Percentiles rank a stretch among this genome's conserved stretches.
phyloP scores from a whole-genome alignment of 2,113 vertebrate genomes.

The Hippotragus niger region DNA sequence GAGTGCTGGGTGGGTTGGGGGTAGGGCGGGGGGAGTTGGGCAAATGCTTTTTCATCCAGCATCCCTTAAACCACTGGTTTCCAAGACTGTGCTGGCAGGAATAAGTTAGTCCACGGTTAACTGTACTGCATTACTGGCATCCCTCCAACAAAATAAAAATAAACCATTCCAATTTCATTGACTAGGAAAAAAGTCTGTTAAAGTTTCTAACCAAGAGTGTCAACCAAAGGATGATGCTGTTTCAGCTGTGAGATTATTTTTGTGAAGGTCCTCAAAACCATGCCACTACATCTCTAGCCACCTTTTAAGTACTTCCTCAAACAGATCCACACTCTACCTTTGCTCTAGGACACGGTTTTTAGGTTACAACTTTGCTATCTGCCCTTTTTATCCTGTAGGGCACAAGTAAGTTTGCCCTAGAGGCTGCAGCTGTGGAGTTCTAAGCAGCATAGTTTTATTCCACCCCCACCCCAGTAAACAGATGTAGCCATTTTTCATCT shows the following conservation, averaged over 20 bases:
- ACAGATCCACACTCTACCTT: not conserved
- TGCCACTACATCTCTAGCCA: not conserved
- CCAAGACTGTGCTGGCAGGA: not conserved
- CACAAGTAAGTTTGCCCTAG: not conserved
- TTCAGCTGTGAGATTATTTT: not conserved
- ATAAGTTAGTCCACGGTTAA: not conserved
- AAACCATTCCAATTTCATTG: not conserved
- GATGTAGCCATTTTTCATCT: not conserved
- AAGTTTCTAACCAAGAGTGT: constrained; percentile 15
- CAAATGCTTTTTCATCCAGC: not conserved
- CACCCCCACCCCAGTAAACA: not conserved
- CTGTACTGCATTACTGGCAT: not conserved
- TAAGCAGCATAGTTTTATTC: not conserved
- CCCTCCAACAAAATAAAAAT: not conserved
- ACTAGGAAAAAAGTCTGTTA: not conserved
- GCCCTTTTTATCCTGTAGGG: not conserved
- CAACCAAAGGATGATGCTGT: not conserved
- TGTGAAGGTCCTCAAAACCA: not conserved
- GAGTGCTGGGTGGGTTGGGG: not conserved
- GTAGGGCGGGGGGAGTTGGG: not conserved
- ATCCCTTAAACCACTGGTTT: not conserved
- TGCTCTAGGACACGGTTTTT: not conserved
- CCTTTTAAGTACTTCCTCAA: not conserved
- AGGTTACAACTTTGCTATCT: not conserved
- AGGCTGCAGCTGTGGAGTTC: not conserved